A percentile compares a stretch with the other conserved stretches of the same genome.
Conservation (phyloP, 2,888 invertebrate genomes). For the Limnephilus lunatus region DNA sequence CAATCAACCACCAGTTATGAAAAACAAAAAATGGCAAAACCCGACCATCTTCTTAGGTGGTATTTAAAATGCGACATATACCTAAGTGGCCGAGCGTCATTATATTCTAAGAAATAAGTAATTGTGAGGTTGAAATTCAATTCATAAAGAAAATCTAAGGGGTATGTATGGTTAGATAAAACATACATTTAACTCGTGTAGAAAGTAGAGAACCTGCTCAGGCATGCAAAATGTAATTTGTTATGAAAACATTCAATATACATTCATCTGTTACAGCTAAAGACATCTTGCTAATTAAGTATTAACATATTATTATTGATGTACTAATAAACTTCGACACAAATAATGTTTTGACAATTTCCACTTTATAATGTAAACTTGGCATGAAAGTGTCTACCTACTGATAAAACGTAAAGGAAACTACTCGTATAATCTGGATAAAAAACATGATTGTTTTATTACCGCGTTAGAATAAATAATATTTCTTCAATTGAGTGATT, state of each 20-base stretch:
- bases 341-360: neutral
- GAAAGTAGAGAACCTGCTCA: neutral
- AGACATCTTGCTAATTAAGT: neutral
- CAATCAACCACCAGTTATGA: neutral
- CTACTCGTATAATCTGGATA: neutral
- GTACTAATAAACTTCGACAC: neutral
- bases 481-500: neutral
- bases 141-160: too few relatives aligned
- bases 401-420: neutral
- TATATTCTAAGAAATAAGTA: too few relatives aligned
- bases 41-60: neutral
- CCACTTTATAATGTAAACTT: neutral
- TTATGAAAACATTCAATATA: neutral
- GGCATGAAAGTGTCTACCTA: neutral
- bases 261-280: neutral
- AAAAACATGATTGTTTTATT: neutral
- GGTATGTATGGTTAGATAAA: neutral
- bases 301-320: neutral
- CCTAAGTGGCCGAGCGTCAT: neutral
- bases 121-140: too few relatives aligned
- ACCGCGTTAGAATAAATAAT: neutral
- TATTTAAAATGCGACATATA: neutral
- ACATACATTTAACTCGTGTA: neutral
- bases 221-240: neutral
- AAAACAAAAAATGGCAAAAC: neutral